Evolutionary conservation across 1,140 invertebrate species (phyloP), one percentile per base, ranked within the genome.

Genomic region (Diachasma alloeum): DNA sequence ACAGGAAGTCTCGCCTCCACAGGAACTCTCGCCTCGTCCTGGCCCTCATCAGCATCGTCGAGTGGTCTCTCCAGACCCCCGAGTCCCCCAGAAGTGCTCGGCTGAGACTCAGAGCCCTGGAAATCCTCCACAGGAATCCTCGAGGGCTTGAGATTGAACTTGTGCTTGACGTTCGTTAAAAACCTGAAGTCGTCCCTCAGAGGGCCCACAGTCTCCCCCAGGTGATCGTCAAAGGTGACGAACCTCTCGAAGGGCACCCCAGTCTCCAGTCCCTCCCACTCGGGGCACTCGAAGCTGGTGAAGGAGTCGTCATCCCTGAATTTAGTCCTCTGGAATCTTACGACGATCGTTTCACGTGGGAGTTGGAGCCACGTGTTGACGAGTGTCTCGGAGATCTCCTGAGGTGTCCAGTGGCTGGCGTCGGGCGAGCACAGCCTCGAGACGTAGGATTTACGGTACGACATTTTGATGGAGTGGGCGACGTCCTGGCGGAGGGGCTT

Each of bases 161-260:
- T 46, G 42, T 39, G 19, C 13, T 72, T 71, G 22, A 53, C 71
- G 0, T 31, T 66, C n/a, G 69, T 44, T 13, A 39, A 15, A 22
- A 74, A 70, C 19, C 66, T 24, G 42, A 66, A 26, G 72, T 70
- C 31, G n/a, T 75, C 59, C 4, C 17, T 6, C 10, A 17, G 4
- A 5, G 5, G 13, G 15, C 37, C 63, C 8, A 48, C 6, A 11
- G 15, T 17, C 6, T 83, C 80, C 0, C 70, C 80, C 0, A 87
- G 78, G 42, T 83, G 46, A 63, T 88, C 86, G 56, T 88, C 87
- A 72, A 88, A 88, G 0, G 82, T 86, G 15, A 88, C 81, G 53
- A 85, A 87, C 22, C 78, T 81, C 4, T 80, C 80, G 63, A 88
- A 87, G 31, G 82, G 80, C 8, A 86, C 71, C 0, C 77, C 82